Evolutionary conservation across 2,888 invertebrate species (phyloP), one percentile per base, ranked within the genome.

Genomic region (Agonum fuliginosum): DNA sequence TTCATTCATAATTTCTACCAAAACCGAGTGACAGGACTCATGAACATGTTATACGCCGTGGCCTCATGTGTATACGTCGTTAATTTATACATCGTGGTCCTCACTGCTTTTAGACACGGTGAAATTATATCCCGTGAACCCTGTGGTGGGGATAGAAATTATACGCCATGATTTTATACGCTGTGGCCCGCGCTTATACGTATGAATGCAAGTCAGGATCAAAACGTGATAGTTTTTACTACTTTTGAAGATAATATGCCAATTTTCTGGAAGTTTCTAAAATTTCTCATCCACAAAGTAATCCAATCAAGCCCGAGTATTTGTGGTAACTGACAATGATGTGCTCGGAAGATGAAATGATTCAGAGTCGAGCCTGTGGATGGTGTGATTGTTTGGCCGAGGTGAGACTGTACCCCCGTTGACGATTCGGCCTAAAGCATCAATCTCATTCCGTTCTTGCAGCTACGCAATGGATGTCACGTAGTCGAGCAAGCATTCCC

Each of bases 401-500:
- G 71, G 71, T 71, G 71, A 71, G 71, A 27, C 22, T 41, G 20
- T 67, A n/a, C 41, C 37, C 19, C 37, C 6, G 37, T 41, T 17
- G 20, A n/a, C 20, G 67, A 8, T 4, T 22, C 41, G 67, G 22
- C 37, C 12, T 67, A 67, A 67, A 67, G 43, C 22, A 67, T 22
- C 37, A 27, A 22, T 37, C 34, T n/a, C 37, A 12, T 67, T 58
- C n/a, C 17, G 14, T 41, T 34, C 37, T 48, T 48, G 14, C 67
- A 75, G 75, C 46, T 75, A 75, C 51, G 51, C 75, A 51, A 75
- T 75, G 75, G 75, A 75, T 48, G 51, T 75, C 67, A 75, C 75
- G 37, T 75, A 75, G 67, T 48, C 48, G 48, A 43, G 43, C 20
- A 10, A 17, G 17, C n/a, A n/a, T 19, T 30, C 54, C 37, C 1